Evolutionary conservation across 2,113 vertebrate genomes (phyloP).

Genomic region (Aptenodytes patagonicus): DNA sequence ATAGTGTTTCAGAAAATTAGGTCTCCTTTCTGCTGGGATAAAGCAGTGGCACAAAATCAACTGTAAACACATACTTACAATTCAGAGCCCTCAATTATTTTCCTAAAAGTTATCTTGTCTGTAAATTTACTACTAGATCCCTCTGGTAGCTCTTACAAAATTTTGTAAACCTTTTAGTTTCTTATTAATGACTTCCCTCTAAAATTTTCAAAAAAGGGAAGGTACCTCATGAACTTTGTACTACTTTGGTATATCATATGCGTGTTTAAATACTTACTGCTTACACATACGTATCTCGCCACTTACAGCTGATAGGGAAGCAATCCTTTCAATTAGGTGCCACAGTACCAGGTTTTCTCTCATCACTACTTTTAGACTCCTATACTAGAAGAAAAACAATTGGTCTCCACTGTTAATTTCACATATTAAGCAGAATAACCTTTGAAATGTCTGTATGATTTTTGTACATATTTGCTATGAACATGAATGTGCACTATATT

Average conservation of each 20-base stretch:
- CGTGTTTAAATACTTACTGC: neutral
- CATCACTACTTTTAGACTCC: neutral
- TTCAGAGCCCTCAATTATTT: neutral
- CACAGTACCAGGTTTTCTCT: neutral
- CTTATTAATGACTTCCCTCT: neutral
- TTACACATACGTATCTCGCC: neutral
- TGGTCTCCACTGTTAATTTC: neutral
- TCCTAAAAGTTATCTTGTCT: neutral
- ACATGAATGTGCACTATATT: neutral
- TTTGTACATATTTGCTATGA: neutral
- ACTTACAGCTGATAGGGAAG: neutral
- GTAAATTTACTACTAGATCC: neutral
- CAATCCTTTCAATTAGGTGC: neutral
- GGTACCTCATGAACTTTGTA: neutral
- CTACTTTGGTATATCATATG: neutral
- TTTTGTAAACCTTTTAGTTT: neutral
- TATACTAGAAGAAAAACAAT: neutral
- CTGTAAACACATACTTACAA: neutral
- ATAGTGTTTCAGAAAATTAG: neutral
- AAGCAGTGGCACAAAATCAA: neutral
- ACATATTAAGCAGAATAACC: neutral
- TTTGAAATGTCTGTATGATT: neutral
- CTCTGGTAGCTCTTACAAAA: neutral
- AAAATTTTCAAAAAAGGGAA: neutral
- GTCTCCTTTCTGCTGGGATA: neutral